These are phyloP conservation scores for Agapornis canus DNA, from an alignment of 2,797 vertebrate genomes.

Conservation along the genomic window DNA sequence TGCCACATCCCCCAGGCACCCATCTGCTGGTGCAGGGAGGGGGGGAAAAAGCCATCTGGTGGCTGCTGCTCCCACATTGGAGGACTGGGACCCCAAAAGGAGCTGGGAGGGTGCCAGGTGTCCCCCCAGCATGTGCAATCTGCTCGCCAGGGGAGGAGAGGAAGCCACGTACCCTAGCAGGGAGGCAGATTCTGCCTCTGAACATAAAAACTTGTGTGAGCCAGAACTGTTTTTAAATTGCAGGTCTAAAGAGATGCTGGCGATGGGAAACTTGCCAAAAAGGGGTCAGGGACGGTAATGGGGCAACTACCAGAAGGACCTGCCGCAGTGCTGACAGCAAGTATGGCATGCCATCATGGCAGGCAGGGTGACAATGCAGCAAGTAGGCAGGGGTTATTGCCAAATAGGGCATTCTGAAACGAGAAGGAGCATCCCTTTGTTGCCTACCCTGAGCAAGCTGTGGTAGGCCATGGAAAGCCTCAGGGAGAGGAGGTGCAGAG, in stretches of 20 bases:
- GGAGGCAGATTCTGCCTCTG: background rate
- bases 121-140: background rate
- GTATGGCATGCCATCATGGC: fast-evolving
- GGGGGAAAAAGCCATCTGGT: background rate
- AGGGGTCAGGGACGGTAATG: background rate
- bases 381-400: background rate
- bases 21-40: conserved; percentile 5
- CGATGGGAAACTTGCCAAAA: background rate
- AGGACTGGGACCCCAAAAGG: background rate
- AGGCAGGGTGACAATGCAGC: background rate
- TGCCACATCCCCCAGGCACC: background rate
- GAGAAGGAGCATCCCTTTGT: background rate
- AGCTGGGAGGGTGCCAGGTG: background rate
- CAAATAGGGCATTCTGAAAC: background rate
- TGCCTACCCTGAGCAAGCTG: background rate
- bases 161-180: fast-evolving
- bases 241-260: fast-evolving
- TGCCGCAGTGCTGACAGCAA: fast-evolving
- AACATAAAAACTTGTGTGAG: background rate
- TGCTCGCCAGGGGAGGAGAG: background rate
- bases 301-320: background rate
- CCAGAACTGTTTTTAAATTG: background rate
- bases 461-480: background rate
- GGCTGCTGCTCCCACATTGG: background rate
- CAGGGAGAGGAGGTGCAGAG: background rate